A percentile compares a stretch with the other conserved stretches of the same genome.
Conservation (phyloP, 2,888 invertebrate species). For the Punctoribates punctum region DNA sequence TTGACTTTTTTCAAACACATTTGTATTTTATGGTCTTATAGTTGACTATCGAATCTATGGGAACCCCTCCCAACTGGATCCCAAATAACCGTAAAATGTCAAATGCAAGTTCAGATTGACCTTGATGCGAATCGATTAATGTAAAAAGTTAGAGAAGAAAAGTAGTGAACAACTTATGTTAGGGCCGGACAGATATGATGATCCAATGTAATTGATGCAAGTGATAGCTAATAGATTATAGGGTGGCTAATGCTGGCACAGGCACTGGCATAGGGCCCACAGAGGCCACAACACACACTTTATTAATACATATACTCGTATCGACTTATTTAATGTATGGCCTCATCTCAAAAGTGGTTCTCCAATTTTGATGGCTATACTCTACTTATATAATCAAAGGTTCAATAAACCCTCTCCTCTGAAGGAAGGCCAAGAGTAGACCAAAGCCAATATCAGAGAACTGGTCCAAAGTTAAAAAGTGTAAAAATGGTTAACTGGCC, state of each 20-base stretch:
- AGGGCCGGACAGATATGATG: constrained; percentile 29
- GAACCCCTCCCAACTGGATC: constrained; percentile 30
- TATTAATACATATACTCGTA: constrained; percentile 32
- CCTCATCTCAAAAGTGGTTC: constrained; percentile 25
- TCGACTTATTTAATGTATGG: constrained; percentile 31
- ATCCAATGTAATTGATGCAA: constrained; percentile 35
- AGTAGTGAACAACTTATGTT: constrained; percentile 14
- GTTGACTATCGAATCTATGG: constrained; percentile 4
- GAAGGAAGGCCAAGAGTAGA: neutral
- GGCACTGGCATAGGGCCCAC: neutral
- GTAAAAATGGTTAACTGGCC: neutral
- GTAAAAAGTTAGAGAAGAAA: neutral
- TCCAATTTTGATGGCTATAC: constrained; percentile 21
- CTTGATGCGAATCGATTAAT: constrained; percentile 22
- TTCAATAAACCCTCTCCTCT: constrained; percentile 13
- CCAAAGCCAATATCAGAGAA: neutral
- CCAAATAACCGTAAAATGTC: constrained; percentile 36
- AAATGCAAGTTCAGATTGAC: constrained; percentile 13
- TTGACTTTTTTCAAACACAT: constrained; percentile 15
- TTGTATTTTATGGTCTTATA: constrained; percentile 19
- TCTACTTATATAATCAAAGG: neutral
- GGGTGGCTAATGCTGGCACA: constrained; percentile 36
- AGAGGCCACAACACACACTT: constrained; percentile 2
- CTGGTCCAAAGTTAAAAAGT: neutral
- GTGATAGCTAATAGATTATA: constrained; percentile 38